A percentile compares a stretch with the other conserved stretches of the same genome.
These are phyloP conservation scores for Drosophila busckii DNA, from an alignment of 1,140 invertebrate genomes.

Conservation along the genomic window DNA sequence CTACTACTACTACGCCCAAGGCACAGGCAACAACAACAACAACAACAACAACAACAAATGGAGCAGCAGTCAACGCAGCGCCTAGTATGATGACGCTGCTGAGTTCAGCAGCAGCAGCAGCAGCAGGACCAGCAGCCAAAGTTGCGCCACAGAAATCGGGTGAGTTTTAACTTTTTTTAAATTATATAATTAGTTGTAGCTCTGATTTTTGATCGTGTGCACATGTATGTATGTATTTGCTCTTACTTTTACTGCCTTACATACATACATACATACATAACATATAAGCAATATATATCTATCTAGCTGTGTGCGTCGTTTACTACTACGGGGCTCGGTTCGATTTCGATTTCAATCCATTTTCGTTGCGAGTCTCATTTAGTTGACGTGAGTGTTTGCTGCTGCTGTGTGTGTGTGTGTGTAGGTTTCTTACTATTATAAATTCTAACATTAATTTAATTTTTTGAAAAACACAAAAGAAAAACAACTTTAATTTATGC, in stretches of 20 bases:
- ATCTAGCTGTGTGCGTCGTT: not conserved
- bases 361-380: no score
- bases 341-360: constrained; percentile 24
- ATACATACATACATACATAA: no score
- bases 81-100: constrained; percentile 4
- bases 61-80: not conserved
- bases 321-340: not conserved
- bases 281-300: no score
- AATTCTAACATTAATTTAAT: no score
- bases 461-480: no score
- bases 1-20: not conserved
- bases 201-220: constrained; percentile 1
- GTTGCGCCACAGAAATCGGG: no score
- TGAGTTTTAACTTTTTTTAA: constrained; percentile 4
- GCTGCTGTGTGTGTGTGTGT: no score
- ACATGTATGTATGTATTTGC: not conserved
- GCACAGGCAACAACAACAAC: constrained; percentile 1
- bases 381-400: no score
- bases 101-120: not conserved
- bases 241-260: no score
- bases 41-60: constrained; percentile 1
- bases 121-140: no score
- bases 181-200: constrained; percentile 6
- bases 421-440: no score
- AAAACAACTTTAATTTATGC: no score